phyloP scores from a whole-genome alignment of 2,888 invertebrate genomes.

The Dyspetes luteomarginatus region DNA sequence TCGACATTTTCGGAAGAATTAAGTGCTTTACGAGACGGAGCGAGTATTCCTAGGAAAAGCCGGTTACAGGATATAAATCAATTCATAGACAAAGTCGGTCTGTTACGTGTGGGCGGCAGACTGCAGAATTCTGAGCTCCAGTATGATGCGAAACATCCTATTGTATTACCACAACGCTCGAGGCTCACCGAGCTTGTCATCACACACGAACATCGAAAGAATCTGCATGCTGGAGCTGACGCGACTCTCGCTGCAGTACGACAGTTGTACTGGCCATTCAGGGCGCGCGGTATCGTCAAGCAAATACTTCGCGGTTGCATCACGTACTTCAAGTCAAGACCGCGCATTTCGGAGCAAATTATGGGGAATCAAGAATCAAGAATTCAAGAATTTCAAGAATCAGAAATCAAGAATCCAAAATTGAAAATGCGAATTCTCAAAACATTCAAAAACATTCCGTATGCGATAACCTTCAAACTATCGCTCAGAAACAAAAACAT shows the following conservation, averaged over 20 bases:
- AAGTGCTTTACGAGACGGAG: background rate
- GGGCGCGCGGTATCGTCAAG: constrained; percentile 37
- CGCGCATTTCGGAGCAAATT: constrained; percentile 48
- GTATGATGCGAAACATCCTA: background rate
- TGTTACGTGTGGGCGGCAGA: constrained; percentile 54
- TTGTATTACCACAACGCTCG: constrained; percentile 39
- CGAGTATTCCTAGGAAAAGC: background rate
- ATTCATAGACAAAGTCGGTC: constrained; percentile 58
- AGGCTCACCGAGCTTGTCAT: background rate
- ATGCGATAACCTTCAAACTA: too few species aligned
- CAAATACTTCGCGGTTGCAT: constrained; percentile 59
- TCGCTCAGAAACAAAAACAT: too few species aligned
- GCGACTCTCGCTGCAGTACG: constrained; percentile 34
- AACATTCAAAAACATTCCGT: too few species aligned
- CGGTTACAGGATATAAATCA: constrained; percentile 27
- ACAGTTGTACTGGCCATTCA: constrained; percentile 46
- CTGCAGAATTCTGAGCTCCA: constrained; percentile 50
- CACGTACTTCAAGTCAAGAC: constrained; percentile 62
- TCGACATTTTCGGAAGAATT: constrained; percentile 33
- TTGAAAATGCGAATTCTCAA: too few species aligned
- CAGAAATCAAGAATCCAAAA: too few species aligned
- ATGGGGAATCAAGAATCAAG: constrained; percentile 76
- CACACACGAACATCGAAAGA: background rate
- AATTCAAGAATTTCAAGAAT: too few species aligned
- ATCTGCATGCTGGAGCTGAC: background rate